These are phyloP conservation scores for Drosophila kurseongensis DNA, from an alignment of 1,140 invertebrate genomes.

Conservation along the genomic window DNA sequence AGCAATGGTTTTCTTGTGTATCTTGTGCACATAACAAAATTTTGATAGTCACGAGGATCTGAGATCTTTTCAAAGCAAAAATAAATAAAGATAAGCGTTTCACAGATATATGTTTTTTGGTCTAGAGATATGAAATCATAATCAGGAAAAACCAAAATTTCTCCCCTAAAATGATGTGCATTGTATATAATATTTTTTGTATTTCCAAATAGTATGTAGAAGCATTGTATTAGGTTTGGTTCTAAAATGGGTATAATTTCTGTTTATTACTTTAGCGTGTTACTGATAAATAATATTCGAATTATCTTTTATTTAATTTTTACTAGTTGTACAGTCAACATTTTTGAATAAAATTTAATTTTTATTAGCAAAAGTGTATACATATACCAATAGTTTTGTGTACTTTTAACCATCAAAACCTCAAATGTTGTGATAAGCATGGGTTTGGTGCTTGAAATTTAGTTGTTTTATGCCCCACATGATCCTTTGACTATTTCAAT, in stretches of 20 bases:
- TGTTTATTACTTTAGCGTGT: no score
- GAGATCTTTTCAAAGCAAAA: neutral
- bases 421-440: neutral
- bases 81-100: neutral
- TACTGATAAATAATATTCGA: no score
- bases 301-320: no score
- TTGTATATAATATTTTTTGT: neutral
- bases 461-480: neutral
- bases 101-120: neutral
- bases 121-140: neutral
- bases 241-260: no score
- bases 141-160: neutral
- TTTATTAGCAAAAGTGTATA: no score
- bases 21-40: slow-evolving; percentile 36
- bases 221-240: neutral
- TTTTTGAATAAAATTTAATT: no score
- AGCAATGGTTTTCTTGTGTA: slow-evolving; percentile 32
- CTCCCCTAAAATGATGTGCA: neutral
- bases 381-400: no score
- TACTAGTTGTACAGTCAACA: no score
- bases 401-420: neutral
- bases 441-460: neutral
- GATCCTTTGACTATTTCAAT: neutral
- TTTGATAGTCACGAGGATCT: neutral
- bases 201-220: neutral